Evolutionary conservation across 2,888 invertebrate genomes (phyloP).

Genomic region (Drosophila formosana): DNA sequence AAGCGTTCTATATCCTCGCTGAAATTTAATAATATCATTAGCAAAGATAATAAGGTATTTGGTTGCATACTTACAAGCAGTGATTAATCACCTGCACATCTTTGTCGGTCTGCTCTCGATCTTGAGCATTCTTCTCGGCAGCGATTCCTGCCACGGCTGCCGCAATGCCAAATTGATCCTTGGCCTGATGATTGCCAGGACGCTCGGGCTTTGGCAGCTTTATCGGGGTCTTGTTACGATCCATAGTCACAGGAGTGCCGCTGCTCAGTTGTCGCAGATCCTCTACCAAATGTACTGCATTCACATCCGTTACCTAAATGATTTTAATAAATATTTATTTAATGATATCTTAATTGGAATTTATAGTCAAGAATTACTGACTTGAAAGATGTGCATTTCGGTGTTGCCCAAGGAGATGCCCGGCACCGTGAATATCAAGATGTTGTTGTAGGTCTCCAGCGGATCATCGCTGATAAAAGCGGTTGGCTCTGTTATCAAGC

Average conservation of each 20-base stretch:
- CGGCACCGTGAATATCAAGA: slow-evolving; percentile 97
- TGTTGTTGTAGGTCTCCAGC: slow-evolving; percentile 98
- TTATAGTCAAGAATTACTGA: slow-evolving; percentile 74
- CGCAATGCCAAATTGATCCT: slow-evolving; percentile 83
- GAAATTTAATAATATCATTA: background rate
- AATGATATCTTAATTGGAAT: background rate
- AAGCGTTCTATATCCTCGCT: slow-evolving; percentile 99
- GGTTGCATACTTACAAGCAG: slow-evolving; percentile 88
- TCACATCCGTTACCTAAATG: slow-evolving; percentile 90
- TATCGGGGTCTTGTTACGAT: slow-evolving; percentile 82
- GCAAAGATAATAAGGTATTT: background rate
- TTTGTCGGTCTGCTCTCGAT: slow-evolving; percentile 96
- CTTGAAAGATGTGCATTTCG: slow-evolving; percentile 98
- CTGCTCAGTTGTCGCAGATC: slow-evolving; percentile 90
- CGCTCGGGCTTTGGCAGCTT: slow-evolving; percentile 66
- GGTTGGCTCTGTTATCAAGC: slow-evolving; percentile 96
- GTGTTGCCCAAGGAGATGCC: slow-evolving; percentile 89
- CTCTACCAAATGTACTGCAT: slow-evolving; percentile 93
- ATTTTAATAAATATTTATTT: background rate
- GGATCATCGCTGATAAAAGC: slow-evolving; percentile 98
- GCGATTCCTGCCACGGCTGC: slow-evolving; percentile 84
- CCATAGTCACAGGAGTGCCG: slow-evolving; percentile 87
- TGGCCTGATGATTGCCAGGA: slow-evolving; percentile 60
- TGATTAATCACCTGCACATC: slow-evolving; percentile 97
- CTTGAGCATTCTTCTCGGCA: slow-evolving; percentile 93